A percentile compares a stretch with the other conserved stretches of the same genome.
phyloP scores from a whole-genome alignment of 2,888 invertebrate genomes.

The Daptonema setosum region DNA sequence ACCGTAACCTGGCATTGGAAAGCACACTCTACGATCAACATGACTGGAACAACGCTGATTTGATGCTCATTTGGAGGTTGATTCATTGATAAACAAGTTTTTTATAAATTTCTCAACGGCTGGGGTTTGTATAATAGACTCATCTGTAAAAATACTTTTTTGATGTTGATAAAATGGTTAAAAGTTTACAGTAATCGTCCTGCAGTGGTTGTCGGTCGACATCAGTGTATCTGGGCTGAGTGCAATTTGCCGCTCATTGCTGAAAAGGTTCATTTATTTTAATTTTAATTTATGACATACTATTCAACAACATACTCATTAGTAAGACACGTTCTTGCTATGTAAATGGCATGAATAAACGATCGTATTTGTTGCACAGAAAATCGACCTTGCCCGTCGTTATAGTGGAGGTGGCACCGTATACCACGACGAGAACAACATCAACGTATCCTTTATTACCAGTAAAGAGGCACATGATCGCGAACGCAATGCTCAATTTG shows the following conservation, averaged over 20 bases:
- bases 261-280: constrained; percentile 30
- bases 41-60: constrained; percentile 50
- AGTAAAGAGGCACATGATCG: constrained; percentile 59
- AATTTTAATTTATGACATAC: too few relatives aligned
- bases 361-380: too few relatives aligned
- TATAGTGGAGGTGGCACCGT: constrained; percentile 89
- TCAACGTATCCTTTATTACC: constrained; percentile 77
- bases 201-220: constrained; percentile 78
- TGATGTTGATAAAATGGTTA: too few relatives aligned
- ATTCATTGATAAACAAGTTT: too few relatives aligned
- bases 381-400: too few relatives aligned
- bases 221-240: constrained; percentile 90
- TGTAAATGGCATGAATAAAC: too few relatives aligned
- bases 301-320: too few relatives aligned
- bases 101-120: too few relatives aligned
- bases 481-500: constrained; percentile 61
- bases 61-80: constrained; percentile 64
- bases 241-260: constrained; percentile 49
- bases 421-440: constrained; percentile 71
- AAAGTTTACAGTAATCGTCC: constrained; percentile 39
- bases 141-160: too few relatives aligned
- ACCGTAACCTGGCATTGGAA: constrained; percentile 76
- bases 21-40: constrained; percentile 80
- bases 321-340: too few relatives aligned
- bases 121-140: too few relatives aligned